Conservation (phyloP, 2,797 vertebrate genomes). For the Semotilus atromaculatus region DNA sequence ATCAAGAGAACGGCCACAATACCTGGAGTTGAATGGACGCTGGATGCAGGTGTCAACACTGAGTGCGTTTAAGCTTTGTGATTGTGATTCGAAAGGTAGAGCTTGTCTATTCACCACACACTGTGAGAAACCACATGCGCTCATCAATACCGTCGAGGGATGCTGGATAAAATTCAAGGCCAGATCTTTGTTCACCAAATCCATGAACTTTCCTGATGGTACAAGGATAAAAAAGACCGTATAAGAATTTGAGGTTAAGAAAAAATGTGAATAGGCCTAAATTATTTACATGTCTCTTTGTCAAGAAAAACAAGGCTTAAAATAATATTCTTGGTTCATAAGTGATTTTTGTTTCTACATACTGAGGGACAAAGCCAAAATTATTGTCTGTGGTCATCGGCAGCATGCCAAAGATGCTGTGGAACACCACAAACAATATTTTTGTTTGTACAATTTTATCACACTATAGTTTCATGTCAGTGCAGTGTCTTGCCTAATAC, state of each 20-base stretch:
- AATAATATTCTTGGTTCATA: not conserved
- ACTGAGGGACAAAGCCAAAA: not conserved
- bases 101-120: conserved; percentile 42
- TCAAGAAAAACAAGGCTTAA: not conserved
- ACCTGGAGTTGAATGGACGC: conserved; percentile 39
- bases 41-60: conserved; percentile 51
- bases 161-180: conserved; percentile 41
- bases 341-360: not conserved
- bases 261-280: not conserved
- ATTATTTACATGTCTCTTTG: not conserved
- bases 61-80: conserved; percentile 52
- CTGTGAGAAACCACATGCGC: conserved; percentile 49
- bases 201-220: not conserved
- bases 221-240: not conserved
- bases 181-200: conserved; percentile 14
- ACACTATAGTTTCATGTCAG: conserved; percentile 4
- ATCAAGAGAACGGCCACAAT: not conserved
- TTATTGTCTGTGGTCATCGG: not conserved
- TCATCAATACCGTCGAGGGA: conserved; percentile 26
- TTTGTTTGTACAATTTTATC: not conserved
- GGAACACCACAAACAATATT: not conserved
- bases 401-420: not conserved
- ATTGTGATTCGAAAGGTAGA: conserved; percentile 53
- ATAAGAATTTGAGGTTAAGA: not conserved
- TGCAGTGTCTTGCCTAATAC: not conserved